Percentiles rank a stretch among this genome's conserved stretches.
These are phyloP conservation scores for Brachypodius melanocephalos DNA, from an alignment of 2,113 vertebrate genomes.

Conservation along the genomic window DNA sequence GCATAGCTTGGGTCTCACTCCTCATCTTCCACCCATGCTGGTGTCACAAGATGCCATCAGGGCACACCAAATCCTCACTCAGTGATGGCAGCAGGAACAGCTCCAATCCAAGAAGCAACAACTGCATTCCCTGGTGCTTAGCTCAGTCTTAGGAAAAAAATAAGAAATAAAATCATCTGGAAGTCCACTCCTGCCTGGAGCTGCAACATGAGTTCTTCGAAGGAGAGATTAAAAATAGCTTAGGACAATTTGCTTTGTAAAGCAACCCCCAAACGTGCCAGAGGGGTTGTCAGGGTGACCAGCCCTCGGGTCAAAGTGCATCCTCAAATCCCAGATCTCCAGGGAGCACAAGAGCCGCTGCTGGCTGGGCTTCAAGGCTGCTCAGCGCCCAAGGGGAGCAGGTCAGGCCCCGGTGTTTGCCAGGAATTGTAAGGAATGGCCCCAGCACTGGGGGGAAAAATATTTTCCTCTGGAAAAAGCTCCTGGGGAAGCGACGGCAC, in stretches of 20 bases:
- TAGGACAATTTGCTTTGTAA: background rate
- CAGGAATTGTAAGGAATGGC: background rate
- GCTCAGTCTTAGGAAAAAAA: background rate
- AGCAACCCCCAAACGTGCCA: background rate
- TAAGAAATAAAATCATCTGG: background rate
- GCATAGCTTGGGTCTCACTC: background rate
- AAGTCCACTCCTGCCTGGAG: background rate
- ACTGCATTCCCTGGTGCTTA: background rate
- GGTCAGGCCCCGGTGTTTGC: background rate
- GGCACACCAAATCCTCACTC: background rate
- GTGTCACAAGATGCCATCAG: background rate
- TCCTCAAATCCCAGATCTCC: background rate
- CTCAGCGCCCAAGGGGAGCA: background rate
- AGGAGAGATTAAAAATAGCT: slow-evolving; percentile 23
- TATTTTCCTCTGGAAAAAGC: background rate
- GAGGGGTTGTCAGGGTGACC: background rate
- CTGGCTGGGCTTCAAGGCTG: slow-evolving; percentile 33
- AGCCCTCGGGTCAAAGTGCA: background rate
- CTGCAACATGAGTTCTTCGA: background rate
- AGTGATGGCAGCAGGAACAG: accelerated
- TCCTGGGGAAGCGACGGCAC: background rate
- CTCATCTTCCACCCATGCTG: background rate
- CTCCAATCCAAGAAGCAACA: background rate
- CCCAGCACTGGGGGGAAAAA: background rate
- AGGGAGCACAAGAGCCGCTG: background rate